Evolutionary conservation across 2,888 invertebrate species (phyloP), one percentile per base, ranked within the genome.

Genomic region (Lasioglossum villosulum): DNA sequence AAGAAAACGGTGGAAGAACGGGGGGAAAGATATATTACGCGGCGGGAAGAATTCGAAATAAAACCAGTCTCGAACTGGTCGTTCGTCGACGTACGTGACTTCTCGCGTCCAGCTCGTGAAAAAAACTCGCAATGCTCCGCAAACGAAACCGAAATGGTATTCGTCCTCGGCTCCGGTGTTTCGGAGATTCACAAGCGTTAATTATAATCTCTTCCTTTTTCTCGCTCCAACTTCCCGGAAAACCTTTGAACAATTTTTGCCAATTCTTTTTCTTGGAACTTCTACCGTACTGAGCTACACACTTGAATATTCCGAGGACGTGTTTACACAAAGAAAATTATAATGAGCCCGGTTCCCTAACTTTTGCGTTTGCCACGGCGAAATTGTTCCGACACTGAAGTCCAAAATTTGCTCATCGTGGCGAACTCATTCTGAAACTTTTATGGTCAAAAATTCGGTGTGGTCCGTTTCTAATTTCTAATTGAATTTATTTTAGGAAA

Each of bases 81-180:
- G 66, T 45, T 23, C 45, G 30, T 27, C 48, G 16, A 16, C 10
- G 66, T 59, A 68, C 75, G 68, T 83, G 82, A 81, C 82, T 77
- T 83, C 82, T 70, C 63, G 27, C 68, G 56, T 68, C 8, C 37
- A 14, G 12, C 30, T 23, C n/a, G 2, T 4, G 66, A 79, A 59
- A 80, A 16, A n/a, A 39, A 39, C 56, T 63, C 23, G 52, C 76
- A 86, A 82, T 77, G 90, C 82, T 78, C 78, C 80, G 72, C 75
- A 66, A 86, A 82, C 76, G 82, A 39, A 79, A 79, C 86, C 84
- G 75, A 83, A 88, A 82, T 70, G 66, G 80, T 34, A 75, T 82
- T 56, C 42, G 23, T 30, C 12, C 10, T 19, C 16, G 4, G 37
- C 23, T 48, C 37, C 37, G 14, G 12, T 56, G 30, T 56, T 71